phyloP scores from a whole-genome alignment of 2,888 invertebrate species.

The Sthenelais limicola region DNA sequence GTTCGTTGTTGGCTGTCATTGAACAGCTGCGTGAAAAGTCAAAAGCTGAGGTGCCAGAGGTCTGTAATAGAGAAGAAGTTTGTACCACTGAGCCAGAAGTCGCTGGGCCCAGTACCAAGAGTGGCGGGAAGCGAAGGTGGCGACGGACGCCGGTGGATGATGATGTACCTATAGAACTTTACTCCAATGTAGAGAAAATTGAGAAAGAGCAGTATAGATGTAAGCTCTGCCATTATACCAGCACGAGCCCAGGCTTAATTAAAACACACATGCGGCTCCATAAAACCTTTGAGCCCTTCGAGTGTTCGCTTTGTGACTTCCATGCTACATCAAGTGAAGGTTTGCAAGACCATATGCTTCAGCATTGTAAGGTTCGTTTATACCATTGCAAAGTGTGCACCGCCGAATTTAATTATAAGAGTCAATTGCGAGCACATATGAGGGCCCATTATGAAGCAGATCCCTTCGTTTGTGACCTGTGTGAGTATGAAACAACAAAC shows the following conservation, averaged over 20 bases:
- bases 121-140: constrained; percentile 3
- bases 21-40: constrained; percentile 67
- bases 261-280: constrained; percentile 68
- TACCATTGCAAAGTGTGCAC: constrained; percentile 68
- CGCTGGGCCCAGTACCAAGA: background rate
- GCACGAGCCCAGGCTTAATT: constrained; percentile 58
- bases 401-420: constrained; percentile 68
- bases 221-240: constrained; percentile 68
- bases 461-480: constrained; percentile 53
- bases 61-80: background rate
- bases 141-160: constrained; percentile 8
- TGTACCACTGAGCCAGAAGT: background rate
- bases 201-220: constrained; percentile 59
- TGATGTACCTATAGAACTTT: constrained; percentile 52
- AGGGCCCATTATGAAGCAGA: constrained; percentile 60
- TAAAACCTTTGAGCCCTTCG: constrained; percentile 66
- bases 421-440: constrained; percentile 70
- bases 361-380: constrained; percentile 68
- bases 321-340: constrained; percentile 63
- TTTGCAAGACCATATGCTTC: constrained; percentile 69
- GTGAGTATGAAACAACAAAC: constrained; percentile 64
- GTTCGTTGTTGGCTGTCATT: constrained; percentile 70
- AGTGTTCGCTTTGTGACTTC: constrained; percentile 68
- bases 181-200: constrained; percentile 63
- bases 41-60: constrained; percentile 56